Evolutionary conservation across 2,888 invertebrate genomes (phyloP).

Genomic region (Crematogaster levior): DNA sequence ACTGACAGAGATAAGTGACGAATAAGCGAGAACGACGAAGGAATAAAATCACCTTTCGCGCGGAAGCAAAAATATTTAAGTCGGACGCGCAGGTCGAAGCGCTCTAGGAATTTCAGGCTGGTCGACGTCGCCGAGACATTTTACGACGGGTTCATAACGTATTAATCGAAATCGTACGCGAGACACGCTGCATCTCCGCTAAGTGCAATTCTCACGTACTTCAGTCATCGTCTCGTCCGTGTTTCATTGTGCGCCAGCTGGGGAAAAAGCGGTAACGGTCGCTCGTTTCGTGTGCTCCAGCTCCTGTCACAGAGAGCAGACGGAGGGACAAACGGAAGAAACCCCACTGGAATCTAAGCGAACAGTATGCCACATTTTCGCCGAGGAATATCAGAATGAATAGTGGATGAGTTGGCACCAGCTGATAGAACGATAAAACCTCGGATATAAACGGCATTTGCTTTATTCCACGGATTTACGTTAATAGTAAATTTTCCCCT

Average conservation of each 20-base stretch:
- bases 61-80: constrained; percentile 29
- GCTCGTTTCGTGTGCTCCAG: background rate
- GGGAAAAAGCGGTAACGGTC: background rate
- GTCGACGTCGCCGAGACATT: constrained; percentile 23
- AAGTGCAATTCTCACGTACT: constrained; percentile 67
- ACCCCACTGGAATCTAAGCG: constrained; percentile 4
- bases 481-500: constrained; percentile 44
- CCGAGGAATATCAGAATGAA: constrained; percentile 46
- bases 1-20: constrained; percentile 57
- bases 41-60: constrained; percentile 45
- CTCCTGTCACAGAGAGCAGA: background rate
- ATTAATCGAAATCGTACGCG: constrained; percentile 60
- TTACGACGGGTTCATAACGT: constrained; percentile 17
- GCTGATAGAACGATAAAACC: constrained; percentile 52
- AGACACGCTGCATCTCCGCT: constrained; percentile 46
- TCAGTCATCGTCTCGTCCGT: constrained; percentile 60
- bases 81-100: constrained; percentile 12
- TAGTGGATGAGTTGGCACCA: constrained; percentile 42
- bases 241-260: constrained; percentile 25
- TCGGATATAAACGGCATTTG: constrained; percentile 19
- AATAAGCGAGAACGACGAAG: constrained; percentile 57
- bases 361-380: constrained; percentile 10
- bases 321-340: constrained; percentile 16
- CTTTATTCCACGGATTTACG: constrained; percentile 50
- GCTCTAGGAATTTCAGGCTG: constrained; percentile 13